A percentile compares a stretch with the other conserved stretches of the same genome.
Evolutionary conservation across 53 echinoderm and acorn worm genomes (phyloP).

Genomic region (Glandiceps talaboti): DNA sequence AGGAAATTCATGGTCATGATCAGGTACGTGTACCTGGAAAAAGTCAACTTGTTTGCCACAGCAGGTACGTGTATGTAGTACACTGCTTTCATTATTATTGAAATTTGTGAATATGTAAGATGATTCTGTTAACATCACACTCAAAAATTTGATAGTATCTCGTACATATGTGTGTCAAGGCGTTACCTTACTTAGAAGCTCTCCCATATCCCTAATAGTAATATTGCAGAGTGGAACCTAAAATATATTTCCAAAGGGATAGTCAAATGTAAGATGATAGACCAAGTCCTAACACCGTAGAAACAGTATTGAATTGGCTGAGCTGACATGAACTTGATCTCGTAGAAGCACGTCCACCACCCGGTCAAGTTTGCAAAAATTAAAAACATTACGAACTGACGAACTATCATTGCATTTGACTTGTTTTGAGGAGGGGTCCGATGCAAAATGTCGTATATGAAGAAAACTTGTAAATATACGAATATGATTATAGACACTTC

Average conservation of each 20-base stretch:
- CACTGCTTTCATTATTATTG: no score
- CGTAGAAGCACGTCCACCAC: constrained; percentile 94
- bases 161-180: no score
- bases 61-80: no score
- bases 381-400: constrained; percentile 92
- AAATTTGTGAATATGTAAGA: no score
- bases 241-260: constrained; percentile 89
- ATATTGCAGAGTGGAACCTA: constrained; percentile 94
- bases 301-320: constrained; percentile 73
- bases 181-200: not conserved
- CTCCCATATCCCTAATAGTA: constrained; percentile 88
- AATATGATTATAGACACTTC: not conserved
- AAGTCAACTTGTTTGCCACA: no score
- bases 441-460: constrained; percentile 27
- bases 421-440: constrained; percentile 89
- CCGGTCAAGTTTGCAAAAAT: constrained; percentile 82
- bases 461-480: not conserved
- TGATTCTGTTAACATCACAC: no score
- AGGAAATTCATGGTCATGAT: no score
- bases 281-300: constrained; percentile 91
- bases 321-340: constrained; percentile 82
- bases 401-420: constrained; percentile 37
- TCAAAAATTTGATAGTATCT: no score
- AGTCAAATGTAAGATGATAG: constrained; percentile 88
- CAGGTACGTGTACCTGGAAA: no score